Base-by-base conservation (phyloP, 2,888 invertebrate species). In the Urechis unicinctus region DNA sequence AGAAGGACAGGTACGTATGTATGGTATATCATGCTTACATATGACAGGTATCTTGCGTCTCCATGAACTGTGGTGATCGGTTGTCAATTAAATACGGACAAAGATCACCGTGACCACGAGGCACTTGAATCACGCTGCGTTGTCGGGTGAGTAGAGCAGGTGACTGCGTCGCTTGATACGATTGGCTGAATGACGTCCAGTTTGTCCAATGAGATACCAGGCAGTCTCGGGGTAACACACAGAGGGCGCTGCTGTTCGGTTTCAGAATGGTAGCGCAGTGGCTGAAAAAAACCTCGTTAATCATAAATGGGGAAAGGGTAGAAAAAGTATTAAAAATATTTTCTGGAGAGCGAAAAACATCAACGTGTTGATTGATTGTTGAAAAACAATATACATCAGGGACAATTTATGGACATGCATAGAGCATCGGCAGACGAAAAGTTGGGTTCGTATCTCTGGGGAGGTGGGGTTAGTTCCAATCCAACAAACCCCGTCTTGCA, bases 161-260 rank as follows among this genome's bases (percentile, higher is more conserved):
- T 22, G 50, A 50, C 50, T 22, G 30, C 17, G 36, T 24, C 31
- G 36, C 36, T 30, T 50, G 36, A 36, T 36, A 36, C 36, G 56
- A 56, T 50, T 57, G 57, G 50, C 50, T 29, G 43, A 52, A 56
- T 9, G 50, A 43, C 25, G 60, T 55, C 63, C 63, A 63, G 43
- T 59, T 49, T 21, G 53, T 55, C 57, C 57, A 58, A n/a, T 54
- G 54, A 28, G 58, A 57, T 22, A 57, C 61, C 22, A 61, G 56
- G 41, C 61, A 62, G 55, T 61, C 57, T 17, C 58, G 55, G n/a
- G 59, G 43, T 17, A 63, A 46, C 17, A 63, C 54, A 44, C 64
- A 64, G n/a, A 64, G 53, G 47, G 63, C 57, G 17, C 26, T 41
- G 21, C 49, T 51, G 21, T 26, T 24, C 24, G 63, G 63, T 30